Conservation (phyloP, 2,888 invertebrate species). For the Caenorhabditis imperialis region DNA sequence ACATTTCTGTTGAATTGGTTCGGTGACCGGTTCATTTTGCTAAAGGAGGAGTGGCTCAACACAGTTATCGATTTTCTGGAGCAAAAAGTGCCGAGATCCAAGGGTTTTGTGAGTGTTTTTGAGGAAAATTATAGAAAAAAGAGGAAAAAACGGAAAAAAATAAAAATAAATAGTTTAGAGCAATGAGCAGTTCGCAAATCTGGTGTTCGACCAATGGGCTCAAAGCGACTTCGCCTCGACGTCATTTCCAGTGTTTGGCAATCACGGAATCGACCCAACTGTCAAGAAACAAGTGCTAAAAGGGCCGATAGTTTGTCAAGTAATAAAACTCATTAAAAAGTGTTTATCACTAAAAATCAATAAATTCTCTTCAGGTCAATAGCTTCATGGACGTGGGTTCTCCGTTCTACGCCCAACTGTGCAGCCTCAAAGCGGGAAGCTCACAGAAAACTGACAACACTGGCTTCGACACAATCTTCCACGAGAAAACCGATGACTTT, state of each 20-base stretch:
- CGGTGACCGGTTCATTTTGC: constrained; percentile 33
- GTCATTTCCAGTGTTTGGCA: constrained; percentile 34
- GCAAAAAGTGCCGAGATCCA: not conserved
- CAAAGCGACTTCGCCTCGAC: constrained; percentile 21
- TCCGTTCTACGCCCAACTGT: constrained; percentile 38
- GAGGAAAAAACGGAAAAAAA: not conserved
- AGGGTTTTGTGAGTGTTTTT: constrained; percentile 13
- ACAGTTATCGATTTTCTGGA: constrained; percentile 31
- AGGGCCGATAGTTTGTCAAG: constrained; percentile 43
- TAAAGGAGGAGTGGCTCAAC: constrained; percentile 44
- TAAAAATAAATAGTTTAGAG: constrained; percentile 9
- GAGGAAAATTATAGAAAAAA: not conserved
- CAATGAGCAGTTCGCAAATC: constrained; percentile 30
- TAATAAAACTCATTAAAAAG: not conserved
- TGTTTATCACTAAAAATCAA: no score
- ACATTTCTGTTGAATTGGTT: constrained; percentile 34
- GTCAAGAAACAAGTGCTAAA: constrained; percentile 8
- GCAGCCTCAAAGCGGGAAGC: constrained; percentile 11
- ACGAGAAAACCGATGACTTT: constrained; percentile 43
- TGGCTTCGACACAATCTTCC: constrained; percentile 45
- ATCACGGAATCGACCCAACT: constrained; percentile 27
- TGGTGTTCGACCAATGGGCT: constrained; percentile 51
- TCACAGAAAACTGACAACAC: constrained; percentile 32
- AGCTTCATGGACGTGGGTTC: constrained; percentile 38
- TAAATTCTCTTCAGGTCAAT: constrained; percentile 38